These are phyloP conservation scores for Lerista edwardsae DNA, from an alignment of 2,797 vertebrate species.

Conservation along the genomic window DNA sequence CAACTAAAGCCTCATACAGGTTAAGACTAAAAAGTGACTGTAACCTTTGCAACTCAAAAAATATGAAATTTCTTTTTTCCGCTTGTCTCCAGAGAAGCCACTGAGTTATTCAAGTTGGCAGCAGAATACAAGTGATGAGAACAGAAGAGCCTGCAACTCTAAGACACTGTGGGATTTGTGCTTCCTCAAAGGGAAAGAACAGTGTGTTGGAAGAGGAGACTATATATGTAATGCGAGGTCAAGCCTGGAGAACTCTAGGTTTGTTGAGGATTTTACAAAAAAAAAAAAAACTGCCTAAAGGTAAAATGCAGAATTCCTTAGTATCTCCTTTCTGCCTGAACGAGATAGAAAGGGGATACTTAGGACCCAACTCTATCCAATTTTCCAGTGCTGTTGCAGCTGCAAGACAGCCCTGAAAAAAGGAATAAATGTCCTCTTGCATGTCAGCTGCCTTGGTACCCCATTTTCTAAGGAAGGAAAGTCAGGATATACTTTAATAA, in stretches of 20 bases:
- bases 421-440: no score
- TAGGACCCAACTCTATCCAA: no score
- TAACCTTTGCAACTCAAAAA: conserved; percentile 29
- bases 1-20: background rate
- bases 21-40: background rate
- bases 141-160: background rate
- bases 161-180: background rate
- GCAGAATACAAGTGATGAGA: background rate
- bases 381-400: no score
- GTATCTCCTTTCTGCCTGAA: background rate
- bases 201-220: background rate
- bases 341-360: background rate
- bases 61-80: background rate
- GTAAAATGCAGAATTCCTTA: background rate
- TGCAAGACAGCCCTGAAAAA: no score
- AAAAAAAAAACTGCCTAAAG: conserved; percentile 1
- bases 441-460: no score
- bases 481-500: no score
- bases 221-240: background rate
- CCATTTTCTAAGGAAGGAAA: no score
- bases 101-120: conserved; percentile 23
- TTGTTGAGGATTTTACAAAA: background rate
- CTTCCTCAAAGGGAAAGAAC: background rate
- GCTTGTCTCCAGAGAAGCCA: background rate
- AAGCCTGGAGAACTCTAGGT: background rate